Evolutionary conservation across 2,797 vertebrate genomes (phyloP).

Genomic region (Coluber constrictor): DNA sequence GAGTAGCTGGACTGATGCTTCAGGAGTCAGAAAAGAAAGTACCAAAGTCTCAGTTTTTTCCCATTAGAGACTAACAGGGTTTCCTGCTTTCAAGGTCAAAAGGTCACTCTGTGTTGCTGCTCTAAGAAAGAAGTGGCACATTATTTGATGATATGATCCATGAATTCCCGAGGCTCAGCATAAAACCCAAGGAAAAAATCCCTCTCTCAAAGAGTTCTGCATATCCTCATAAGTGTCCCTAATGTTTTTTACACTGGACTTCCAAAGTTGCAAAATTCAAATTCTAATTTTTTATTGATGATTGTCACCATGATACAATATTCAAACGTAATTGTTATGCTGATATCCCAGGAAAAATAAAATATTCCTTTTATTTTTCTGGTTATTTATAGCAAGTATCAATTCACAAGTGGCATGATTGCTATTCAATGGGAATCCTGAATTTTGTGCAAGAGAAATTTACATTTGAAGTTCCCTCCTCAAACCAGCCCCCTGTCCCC

Average conservation of each 20-base stretch:
- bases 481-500: no score
- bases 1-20: background rate
- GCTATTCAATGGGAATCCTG: no score
- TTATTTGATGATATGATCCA: background rate
- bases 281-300: no score
- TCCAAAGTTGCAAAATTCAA: background rate
- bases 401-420: no score
- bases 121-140: no score
- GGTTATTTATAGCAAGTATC: no score
- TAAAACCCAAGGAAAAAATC: background rate
- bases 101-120: background rate
- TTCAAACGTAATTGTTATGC: no score
- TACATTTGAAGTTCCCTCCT: no score
- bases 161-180: background rate
- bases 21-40: background rate
- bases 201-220: rapidly evolving
- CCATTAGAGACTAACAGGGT: background rate
- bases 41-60: background rate
- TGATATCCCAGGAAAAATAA: no score
- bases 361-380: no score
- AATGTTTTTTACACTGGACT: background rate
- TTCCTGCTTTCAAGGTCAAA: background rate
- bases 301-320: no score
- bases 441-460: no score
- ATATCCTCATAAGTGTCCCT: background rate